These are phyloP conservation scores for Lycaon pictus DNA, from an alignment of 2,113 vertebrate genomes.

Conservation along the genomic window DNA sequence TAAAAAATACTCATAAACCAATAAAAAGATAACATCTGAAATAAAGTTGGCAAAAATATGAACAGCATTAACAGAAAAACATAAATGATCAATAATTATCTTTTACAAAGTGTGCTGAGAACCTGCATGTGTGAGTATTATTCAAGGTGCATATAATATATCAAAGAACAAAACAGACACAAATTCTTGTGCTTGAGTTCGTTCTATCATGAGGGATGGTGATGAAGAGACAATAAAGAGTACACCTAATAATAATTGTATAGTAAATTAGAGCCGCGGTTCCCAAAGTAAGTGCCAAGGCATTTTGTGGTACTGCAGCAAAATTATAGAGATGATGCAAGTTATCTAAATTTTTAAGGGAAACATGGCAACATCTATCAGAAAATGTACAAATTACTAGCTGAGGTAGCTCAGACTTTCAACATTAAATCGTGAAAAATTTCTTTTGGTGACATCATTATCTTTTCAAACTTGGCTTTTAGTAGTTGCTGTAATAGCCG, in stretches of 20 bases:
- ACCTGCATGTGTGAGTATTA: background rate
- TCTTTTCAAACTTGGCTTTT: background rate
- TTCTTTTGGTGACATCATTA: background rate
- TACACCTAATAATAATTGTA: background rate
- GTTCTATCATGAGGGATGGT: background rate
- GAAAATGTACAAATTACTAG: background rate
- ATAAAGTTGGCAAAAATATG: slow-evolving; percentile 1
- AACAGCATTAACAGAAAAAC: background rate
- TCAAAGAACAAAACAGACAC: background rate
- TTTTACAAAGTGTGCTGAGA: background rate
- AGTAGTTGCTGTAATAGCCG: background rate
- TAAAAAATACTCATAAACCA: background rate
- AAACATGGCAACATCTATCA: background rate
- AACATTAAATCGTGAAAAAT: background rate
- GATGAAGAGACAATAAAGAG: background rate
- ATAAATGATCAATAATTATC: background rate
- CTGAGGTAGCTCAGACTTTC: background rate
- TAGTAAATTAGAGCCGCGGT: background rate
- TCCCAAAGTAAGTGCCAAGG: background rate
- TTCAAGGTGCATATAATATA: background rate
- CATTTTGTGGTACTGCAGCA: background rate
- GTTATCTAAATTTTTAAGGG: background rate
- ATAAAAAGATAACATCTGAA: background rate
- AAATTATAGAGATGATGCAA: background rate
- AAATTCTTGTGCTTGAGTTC: background rate